Evolutionary conservation across 2,797 vertebrate genomes (phyloP).

Genomic region (Capromys pilorides): DNA sequence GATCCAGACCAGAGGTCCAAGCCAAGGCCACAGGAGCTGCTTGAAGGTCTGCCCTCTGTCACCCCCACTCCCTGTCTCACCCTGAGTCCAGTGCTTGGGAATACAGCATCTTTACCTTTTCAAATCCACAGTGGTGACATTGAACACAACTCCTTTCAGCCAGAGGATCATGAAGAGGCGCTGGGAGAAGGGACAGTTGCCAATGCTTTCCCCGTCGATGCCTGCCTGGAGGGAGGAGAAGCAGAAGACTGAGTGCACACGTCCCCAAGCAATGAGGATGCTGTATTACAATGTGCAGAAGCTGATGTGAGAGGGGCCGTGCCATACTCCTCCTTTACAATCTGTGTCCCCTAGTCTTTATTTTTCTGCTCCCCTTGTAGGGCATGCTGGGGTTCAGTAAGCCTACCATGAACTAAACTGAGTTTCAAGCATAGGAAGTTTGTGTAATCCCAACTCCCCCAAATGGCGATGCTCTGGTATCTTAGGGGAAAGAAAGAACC

Average conservation of each 20-base stretch:
- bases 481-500: neutral
- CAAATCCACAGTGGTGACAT: conserved; percentile 98
- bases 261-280: neutral
- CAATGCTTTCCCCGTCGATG: conserved; percentile 97
- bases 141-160: conserved; percentile 99
- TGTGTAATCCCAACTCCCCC: neutral
- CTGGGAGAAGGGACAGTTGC: conserved; percentile 99
- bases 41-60: accelerated
- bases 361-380: neutral
- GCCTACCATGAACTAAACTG: neutral
- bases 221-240: conserved; percentile 89
- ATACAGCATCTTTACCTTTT: conserved; percentile 89
- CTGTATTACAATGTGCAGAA: neutral
- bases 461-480: neutral
- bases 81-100: neutral
- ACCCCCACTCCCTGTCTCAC: neutral
- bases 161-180: conserved; percentile 99
- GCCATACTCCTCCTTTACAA: neutral
- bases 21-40: neutral
- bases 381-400: neutral
- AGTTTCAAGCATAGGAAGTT: neutral
- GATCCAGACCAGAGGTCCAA: neutral
- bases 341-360: neutral
- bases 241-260: neutral
- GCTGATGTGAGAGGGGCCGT: neutral